Percentiles rank a stretch among this genome's conserved stretches.
These are phyloP conservation scores for Neopelma chrysocephalum DNA, from an alignment of 2,797 vertebrate genomes.

Conservation along the genomic window DNA sequence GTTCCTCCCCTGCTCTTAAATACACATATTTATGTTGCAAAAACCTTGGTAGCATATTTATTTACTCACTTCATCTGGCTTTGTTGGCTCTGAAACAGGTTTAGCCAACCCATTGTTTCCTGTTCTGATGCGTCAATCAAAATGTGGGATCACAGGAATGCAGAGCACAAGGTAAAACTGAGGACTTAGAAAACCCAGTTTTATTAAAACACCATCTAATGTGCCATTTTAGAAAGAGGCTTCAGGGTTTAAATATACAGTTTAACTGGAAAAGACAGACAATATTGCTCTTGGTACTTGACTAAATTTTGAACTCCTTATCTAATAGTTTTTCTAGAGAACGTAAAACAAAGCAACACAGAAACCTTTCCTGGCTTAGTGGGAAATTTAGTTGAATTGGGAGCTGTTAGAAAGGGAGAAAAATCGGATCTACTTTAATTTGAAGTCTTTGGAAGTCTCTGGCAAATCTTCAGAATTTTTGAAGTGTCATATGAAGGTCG, in stretches of 20 bases:
- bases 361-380: neutral
- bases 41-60: neutral
- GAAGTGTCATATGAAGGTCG: accelerated
- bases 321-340: neutral
- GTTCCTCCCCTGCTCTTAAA: neutral
- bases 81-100: neutral
- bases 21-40: neutral
- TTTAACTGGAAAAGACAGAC: neutral
- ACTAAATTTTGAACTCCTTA: neutral
- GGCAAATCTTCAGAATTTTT: neutral
- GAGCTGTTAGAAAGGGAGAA: neutral
- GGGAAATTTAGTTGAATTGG: neutral
- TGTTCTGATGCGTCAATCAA: neutral
- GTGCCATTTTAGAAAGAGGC: neutral
- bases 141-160: neutral
- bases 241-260: neutral
- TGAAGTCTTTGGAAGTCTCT: neutral
- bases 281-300: neutral
- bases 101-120: neutral
- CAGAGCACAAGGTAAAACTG: neutral
- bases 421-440: neutral
- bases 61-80: neutral
- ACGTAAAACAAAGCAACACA: neutral
- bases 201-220: neutral
- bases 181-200: neutral